Evolutionary conservation across 2,797 vertebrate genomes (phyloP), one percentile per base, ranked within the genome.

Genomic region (Apogon talboti): DNA sequence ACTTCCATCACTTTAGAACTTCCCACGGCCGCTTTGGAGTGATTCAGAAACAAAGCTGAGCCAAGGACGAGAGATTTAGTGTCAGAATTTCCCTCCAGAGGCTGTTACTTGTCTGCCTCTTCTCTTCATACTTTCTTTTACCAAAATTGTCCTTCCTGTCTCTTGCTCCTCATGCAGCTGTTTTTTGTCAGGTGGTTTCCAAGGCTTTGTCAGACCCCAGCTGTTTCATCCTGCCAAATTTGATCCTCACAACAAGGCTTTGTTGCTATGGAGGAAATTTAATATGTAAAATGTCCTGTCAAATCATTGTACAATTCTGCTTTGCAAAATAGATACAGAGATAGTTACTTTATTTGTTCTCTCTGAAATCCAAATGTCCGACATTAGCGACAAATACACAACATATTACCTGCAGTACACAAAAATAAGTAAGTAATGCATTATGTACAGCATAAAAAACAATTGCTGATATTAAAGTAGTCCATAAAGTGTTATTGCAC

Each of bases 91-190:
- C 44, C 58, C 57, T 57, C 61, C 8, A 30, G 68, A 56, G 66
- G 53, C 54, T 74, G 67, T 55, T 78, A 66, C 43, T 74, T 37
- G 54, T 84, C 79, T 66, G 61, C 58, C 46, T 83, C 61, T 33
- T 74, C 63, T 74, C 60, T 68, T 71, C 62, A 71, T 50, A 59
- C 47, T 3, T 55, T 63, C 51, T 81, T 76, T 76, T 66, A 85
- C 85, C 77, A 81, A 83, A 83, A 77, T 68, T 71, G 79, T 87
- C 68, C 80, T 83, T 83, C 76, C 74, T 85, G 67, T 77, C 70
- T 82, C 40, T 66, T 40, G 61, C 69, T 81, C 46, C 49, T 30
- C 13, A 11, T 71, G 66, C 87, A 90, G 89, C 88, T 91, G 85
- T 66, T 89, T 85, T 84, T 66, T 79, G 77, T 90, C 83, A 81